Conservation (phyloP, 2,888 invertebrate genomes). For the Drosophila sordidapex region DNA sequence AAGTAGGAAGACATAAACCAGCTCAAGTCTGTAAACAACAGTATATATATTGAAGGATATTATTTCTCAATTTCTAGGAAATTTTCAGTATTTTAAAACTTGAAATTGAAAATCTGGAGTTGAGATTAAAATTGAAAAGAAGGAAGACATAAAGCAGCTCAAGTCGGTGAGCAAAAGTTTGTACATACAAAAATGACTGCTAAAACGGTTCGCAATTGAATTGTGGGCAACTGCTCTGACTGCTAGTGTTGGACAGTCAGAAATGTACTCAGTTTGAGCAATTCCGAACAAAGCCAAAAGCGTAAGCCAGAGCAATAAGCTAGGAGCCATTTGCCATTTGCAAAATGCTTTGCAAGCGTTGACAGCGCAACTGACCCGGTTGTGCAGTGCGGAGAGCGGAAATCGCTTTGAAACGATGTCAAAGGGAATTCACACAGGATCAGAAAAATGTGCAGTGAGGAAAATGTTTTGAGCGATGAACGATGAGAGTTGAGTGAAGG, state of each 20-base stretch:
- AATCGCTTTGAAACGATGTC: conserved; percentile 8
- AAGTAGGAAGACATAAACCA: neutral
- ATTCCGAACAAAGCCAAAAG: neutral
- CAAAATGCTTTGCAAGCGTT: conserved; percentile 26
- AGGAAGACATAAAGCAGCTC: neutral
- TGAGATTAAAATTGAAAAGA: neutral
- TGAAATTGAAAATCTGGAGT: neutral
- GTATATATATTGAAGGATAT: neutral
- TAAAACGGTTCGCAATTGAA: neutral
- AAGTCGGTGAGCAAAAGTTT: neutral
- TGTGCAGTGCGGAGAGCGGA: neutral
- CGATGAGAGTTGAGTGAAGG: conserved; percentile 16
- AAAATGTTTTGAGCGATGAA: conserved; percentile 12
- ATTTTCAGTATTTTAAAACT: neutral
- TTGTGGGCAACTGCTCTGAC: neutral
- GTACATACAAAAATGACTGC: neutral
- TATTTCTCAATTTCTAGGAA: neutral
- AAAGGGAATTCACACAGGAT: conserved; percentile 36
- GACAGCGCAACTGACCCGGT: neutral
- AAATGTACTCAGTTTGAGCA: conserved; percentile 4
- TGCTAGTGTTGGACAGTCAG: neutral
- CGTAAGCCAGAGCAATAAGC: neutral
- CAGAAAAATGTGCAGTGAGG: conserved; percentile 10
- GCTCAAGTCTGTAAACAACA: neutral
- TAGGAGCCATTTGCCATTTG: conserved; percentile 36